Base-by-base conservation (phyloP, 2,888 invertebrate genomes). In the Sarcophaga carnaria region DNA sequence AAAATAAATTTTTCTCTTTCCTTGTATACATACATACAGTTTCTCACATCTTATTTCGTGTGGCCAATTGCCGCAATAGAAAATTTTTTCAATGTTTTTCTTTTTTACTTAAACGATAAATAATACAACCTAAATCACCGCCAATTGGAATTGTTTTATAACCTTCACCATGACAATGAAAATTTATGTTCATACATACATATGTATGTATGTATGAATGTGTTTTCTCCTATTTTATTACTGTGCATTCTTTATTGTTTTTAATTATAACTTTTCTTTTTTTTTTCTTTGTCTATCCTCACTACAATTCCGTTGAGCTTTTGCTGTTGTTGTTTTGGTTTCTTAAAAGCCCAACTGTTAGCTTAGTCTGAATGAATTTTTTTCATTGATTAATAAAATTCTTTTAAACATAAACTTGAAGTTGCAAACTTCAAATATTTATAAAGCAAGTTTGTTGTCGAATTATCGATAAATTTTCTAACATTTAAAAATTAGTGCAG, bases 81-180 rank as follows among this genome's bases (percentile, higher is more conserved):
- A 69, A 4, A 47, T 62, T 47, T 49, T 66, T 37, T 76, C 37
- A 66, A 60, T 67, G 45, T 64, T 27, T 27, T 45, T 71, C 14
- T 20, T n/a, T 60, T 78, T 62, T 4, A 74, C 47, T 74, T 64
- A 37, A 66, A 72, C 12, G 37, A 37, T 47, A 12, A 81, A 47
- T 54, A 64, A 76, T 64, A 60, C 37, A 70, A 71, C 69, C 69
- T 37, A 71, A 82, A 71, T 64, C 64, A 27, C 64, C 59, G 76
- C 25, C 70, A 77, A 82, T 67, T 76, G 22, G 45, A 70, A 76
- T 59, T 25, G 75, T 70, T 76, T 80, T 59, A 79, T 67, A 82
- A 64, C 81, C 78, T 85, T 85, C 78, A 45, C 66, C 78, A 45
- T 85, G 82, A 85, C 75, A 82, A 27, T 75, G 85, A 82, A 70